Percentiles rank a stretch among this genome's conserved stretches.
Conservation (phyloP, 2,113 vertebrate genomes). For the Noctilio leporinus region DNA sequence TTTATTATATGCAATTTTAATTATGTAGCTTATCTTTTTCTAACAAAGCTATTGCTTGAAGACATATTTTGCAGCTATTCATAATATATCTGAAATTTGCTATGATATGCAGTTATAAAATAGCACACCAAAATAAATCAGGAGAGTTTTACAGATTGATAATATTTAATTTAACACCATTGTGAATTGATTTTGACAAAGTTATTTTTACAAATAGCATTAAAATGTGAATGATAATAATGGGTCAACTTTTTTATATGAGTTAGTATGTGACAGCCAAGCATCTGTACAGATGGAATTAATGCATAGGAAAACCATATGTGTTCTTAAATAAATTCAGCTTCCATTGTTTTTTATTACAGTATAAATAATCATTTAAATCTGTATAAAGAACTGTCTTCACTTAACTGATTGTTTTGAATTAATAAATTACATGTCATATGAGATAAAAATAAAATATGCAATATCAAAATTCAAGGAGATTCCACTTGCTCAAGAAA, state of each 20-base stretch:
- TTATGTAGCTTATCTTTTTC: background rate
- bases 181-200: background rate
- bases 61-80: background rate
- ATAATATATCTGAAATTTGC: background rate
- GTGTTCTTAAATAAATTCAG: background rate
- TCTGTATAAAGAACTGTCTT: background rate
- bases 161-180: background rate
- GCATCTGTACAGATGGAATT: background rate
- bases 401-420: background rate
- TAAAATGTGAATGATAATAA: background rate
- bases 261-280: background rate
- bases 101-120: background rate
- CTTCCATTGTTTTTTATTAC: background rate
- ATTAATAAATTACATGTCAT: background rate
- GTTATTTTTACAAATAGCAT: background rate
- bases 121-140: background rate
- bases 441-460: slow-evolving; percentile 14
- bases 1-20: background rate
- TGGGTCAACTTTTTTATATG: background rate
- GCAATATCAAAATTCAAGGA: background rate
- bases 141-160: background rate
- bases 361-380: background rate
- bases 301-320: background rate
- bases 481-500: background rate
- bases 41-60: background rate